Conservation (phyloP, 2,888 invertebrate genomes). For the Mythimna vitellina region DNA sequence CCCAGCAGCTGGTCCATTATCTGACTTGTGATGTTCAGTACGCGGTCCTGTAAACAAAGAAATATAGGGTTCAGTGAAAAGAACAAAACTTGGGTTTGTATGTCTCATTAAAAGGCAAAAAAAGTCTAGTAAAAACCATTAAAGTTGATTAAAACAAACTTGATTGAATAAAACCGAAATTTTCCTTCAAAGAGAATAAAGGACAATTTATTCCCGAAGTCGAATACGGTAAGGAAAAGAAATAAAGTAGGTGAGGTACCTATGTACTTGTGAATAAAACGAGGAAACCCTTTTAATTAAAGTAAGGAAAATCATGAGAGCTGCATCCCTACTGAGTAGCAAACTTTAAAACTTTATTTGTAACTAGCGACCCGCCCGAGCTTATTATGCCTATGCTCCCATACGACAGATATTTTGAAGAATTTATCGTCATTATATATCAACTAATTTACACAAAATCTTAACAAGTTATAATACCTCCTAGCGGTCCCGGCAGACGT, state of each 20-base stretch:
- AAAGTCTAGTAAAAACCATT: constrained; percentile 7
- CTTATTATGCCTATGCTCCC: too few relatives aligned
- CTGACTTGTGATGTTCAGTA: constrained; percentile 97
- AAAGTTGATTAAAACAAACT: neutral
- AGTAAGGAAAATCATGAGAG: neutral
- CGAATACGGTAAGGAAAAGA: neutral
- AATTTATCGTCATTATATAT: too few relatives aligned
- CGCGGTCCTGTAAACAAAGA: constrained; percentile 92
- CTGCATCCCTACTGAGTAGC: neutral
- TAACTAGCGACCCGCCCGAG: too few relatives aligned
- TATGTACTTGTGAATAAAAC: neutral
- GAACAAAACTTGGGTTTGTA: neutral
- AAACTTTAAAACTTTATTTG: neutral
- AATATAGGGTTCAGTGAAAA: neutral
- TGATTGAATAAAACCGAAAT: too few relatives aligned
- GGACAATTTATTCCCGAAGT: neutral
- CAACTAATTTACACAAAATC: too few relatives aligned
- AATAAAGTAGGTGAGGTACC: neutral
- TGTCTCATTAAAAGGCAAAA: neutral
- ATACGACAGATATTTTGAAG: too few relatives aligned
- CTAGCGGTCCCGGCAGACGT: too few relatives aligned
- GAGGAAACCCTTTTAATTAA: neutral
- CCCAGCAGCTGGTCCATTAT: constrained; percentile 98
- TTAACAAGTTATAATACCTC: too few relatives aligned
- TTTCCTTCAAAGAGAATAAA: neutral